phyloP scores from a whole-genome alignment of 2,797 vertebrate species.

The Alosa sapidissima region DNA sequence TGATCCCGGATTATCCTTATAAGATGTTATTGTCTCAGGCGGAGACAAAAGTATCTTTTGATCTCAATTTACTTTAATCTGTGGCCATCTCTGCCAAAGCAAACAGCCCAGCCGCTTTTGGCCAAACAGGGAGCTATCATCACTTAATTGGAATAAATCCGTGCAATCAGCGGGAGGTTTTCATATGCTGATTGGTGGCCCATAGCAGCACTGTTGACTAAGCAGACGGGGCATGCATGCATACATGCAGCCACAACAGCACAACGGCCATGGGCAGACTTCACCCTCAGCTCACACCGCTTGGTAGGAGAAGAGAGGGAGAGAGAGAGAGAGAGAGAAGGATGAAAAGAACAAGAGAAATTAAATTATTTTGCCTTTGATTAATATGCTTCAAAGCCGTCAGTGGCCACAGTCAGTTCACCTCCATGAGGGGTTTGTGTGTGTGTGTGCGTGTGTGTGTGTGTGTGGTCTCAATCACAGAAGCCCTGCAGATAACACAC shows the following conservation, averaged over 20 bases:
- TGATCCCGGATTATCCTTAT: constrained; percentile 80
- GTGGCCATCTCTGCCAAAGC: constrained; percentile 63
- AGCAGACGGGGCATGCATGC: constrained; percentile 45
- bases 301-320: no score
- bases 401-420: background rate
- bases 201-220: constrained; percentile 62
- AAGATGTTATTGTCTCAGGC: constrained; percentile 75
- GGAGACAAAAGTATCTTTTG: constrained; percentile 79
- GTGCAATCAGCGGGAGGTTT: constrained; percentile 67
- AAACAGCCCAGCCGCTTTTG: constrained; percentile 68
- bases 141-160: constrained; percentile 69
- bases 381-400: background rate
- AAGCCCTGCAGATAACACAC: background rate
- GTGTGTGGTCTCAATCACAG: background rate
- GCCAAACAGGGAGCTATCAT: constrained; percentile 71
- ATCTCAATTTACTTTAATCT: constrained; percentile 75
- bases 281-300: background rate
- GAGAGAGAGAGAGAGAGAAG: background rate
- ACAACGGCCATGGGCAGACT: constrained; percentile 48
- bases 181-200: constrained; percentile 68
- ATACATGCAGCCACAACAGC: constrained; percentile 46
- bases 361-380: background rate
- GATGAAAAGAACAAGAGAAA: no score
- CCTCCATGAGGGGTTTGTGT: background rate
- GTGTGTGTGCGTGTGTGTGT: background rate